Conservation (phyloP, 1,140 invertebrate genomes). For the Achatina immaculata region DNA sequence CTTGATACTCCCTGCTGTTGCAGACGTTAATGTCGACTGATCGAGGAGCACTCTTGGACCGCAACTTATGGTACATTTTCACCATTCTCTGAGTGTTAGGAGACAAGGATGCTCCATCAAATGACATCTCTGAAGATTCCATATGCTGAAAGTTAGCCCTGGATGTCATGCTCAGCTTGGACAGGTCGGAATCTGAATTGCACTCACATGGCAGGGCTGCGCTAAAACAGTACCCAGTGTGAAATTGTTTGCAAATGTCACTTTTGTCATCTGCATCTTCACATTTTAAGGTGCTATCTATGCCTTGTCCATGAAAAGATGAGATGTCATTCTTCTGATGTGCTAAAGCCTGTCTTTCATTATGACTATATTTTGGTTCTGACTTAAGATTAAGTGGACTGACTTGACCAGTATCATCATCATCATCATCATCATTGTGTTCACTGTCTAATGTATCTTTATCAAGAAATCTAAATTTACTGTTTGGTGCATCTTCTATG, state of each 20-base stretch:
- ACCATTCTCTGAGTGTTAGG: background rate
- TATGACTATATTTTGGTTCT: background rate
- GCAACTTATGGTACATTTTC: background rate
- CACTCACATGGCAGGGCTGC: background rate
- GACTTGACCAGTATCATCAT: background rate
- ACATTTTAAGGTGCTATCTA: background rate
- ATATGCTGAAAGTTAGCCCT: background rate
- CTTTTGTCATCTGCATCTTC: background rate
- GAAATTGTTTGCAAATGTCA: background rate
- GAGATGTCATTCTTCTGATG: background rate
- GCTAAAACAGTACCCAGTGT: background rate
- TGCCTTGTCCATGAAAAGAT: background rate
- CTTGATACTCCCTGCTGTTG: background rate
- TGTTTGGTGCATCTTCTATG: background rate
- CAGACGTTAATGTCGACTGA: background rate
- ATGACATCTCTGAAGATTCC: background rate
- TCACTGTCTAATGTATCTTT: background rate
- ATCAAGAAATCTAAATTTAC: background rate
- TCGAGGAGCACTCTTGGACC: background rate
- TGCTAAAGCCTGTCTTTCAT: background rate
- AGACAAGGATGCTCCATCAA: background rate
- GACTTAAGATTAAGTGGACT: no score
- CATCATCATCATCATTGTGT: background rate
- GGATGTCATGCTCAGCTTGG: background rate
- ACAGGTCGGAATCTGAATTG: background rate